Percentiles rank a stretch among this genome's conserved stretches.
Conservation (phyloP, 2,113 vertebrate species). For the Ochotona curzoniae region DNA sequence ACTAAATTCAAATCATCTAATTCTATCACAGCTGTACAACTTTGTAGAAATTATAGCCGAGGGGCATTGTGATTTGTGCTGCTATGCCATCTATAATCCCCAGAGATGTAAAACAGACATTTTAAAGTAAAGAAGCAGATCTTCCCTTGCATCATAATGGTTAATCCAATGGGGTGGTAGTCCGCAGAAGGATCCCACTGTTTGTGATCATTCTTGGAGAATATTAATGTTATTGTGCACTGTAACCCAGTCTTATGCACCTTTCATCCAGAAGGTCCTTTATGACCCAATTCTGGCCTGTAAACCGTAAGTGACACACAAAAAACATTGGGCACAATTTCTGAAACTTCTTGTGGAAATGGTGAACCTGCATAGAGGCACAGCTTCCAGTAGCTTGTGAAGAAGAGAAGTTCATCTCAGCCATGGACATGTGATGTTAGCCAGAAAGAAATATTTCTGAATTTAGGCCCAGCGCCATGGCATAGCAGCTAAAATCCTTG, state of each 20-base stretch:
- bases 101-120: not conserved
- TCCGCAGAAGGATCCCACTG: not conserved
- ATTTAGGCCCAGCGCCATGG: too few species aligned
- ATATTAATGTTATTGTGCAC: not conserved
- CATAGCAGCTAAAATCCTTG: too few species aligned
- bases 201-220: not conserved
- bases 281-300: not conserved
- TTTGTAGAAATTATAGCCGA: accelerated
- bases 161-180: not conserved
- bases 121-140: not conserved
- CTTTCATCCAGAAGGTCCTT: not conserved
- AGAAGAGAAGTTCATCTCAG: not conserved
- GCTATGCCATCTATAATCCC: accelerated
- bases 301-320: not conserved
- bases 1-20: not conserved
- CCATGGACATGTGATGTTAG: not conserved
- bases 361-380: not conserved
- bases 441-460: not conserved
- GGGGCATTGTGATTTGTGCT: not conserved
- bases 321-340: not conserved
- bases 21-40: not conserved
- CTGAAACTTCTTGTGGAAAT: not conserved
- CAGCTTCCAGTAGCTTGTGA: too few species aligned
- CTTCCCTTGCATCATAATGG: not conserved
- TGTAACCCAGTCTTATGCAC: accelerated